Evolutionary conservation across 2,797 vertebrate genomes (phyloP), one percentile per base, ranked within the genome.

Genomic region (Halcyon chelicuti): DNA sequence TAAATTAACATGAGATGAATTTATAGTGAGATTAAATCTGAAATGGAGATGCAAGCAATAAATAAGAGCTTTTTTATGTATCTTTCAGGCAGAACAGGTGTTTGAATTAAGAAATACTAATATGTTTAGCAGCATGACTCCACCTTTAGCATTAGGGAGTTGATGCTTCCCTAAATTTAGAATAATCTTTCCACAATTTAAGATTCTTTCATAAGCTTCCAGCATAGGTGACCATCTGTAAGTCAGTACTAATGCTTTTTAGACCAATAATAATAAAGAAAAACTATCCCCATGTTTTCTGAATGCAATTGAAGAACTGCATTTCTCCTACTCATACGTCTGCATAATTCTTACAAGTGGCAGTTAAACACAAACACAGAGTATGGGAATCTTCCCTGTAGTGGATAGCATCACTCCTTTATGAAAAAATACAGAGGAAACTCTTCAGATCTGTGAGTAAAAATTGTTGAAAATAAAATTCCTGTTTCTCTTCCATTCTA

Each of bases 1-100:
- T 98, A 98, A 98, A 98, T 98, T 98, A 98, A 98, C 98, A 98
- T 98, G 98, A 98, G 98, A 98, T 98, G 98, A 98, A 98, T 98
- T 98, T 98, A 98, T 98, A 98, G 97, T 98, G 97, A 98, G 98
- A 98, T 97, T 97, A 98, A 98, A 98, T 98, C 98, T 98, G 98
- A 98, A 98, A 98, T 97, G 97, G 97, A 98, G 98, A 98, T 91
- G 95, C 97, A 97, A 97, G 97, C 97, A 98, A 97, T 98, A 98
- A 98, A 98, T 98, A 98, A 97, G 96, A 97, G 97, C 95, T 95
- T 98, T 98, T 97, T 97, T 98, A 97, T 98, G 97, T 98, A 97
- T 97, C 94, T 76, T 98, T 94, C 28, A 58, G 96, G 97, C 94
- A 98, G 97, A 98, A 98, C 98, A 98, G 98, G 98, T 98, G 98